Evolutionary conservation across 2,113 vertebrate species (phyloP).

Genomic region (Atractosteus spatula): DNA sequence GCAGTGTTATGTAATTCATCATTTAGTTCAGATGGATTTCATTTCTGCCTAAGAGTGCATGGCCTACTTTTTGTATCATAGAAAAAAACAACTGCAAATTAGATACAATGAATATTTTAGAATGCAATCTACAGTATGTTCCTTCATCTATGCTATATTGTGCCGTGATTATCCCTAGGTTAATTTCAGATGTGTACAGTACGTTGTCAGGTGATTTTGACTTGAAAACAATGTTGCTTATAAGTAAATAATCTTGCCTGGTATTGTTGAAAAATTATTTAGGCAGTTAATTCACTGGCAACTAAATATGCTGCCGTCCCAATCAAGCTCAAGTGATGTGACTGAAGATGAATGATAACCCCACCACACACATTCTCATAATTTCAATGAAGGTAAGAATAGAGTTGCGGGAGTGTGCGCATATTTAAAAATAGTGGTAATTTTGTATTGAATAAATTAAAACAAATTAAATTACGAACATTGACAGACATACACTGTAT

Average conservation of each 20-base stretch:
- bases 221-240: too few relatives aligned
- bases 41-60: conserved; percentile 30
- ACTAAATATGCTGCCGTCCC: not conserved
- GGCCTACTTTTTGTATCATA: conserved; percentile 38
- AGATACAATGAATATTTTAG: too few relatives aligned
- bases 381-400: not conserved
- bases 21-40: conserved; percentile 37
- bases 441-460: too few relatives aligned
- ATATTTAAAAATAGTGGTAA: too few relatives aligned
- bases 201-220: too few relatives aligned
- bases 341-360: not conserved
- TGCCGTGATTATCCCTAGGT: too few relatives aligned
- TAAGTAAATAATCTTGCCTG: not conserved
- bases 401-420: too few relatives aligned
- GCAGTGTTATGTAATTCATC: conserved; percentile 57
- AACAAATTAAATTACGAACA: too few relatives aligned
- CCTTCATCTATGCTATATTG: too few relatives aligned
- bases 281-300: not conserved
- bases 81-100: conserved; percentile 27
- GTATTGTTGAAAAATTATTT: not conserved
- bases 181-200: too few relatives aligned
- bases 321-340: not conserved
- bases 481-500: too few relatives aligned
- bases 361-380: not conserved
- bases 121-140: too few relatives aligned